phyloP scores from a whole-genome alignment of 64 coral and sea anemone species.

The Montipora cactus region DNA sequence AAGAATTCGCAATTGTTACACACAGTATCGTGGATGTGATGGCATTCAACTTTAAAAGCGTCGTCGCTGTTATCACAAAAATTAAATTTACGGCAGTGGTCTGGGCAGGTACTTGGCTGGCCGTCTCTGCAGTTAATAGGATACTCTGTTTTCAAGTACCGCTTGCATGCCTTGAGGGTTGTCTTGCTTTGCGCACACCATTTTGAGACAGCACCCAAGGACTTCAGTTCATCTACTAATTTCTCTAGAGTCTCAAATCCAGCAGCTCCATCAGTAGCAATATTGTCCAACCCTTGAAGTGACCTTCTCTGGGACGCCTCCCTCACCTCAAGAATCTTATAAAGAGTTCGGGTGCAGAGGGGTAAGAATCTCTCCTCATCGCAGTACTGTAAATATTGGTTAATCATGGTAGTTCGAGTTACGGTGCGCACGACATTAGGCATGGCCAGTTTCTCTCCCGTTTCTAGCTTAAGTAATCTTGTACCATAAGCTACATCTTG shows the following conservation, averaged over 20 bases:
- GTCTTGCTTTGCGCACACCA: constrained; percentile 9
- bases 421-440: constrained; percentile 18
- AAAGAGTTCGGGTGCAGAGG: background rate
- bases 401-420: constrained; percentile 23
- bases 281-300: too few relatives aligned
- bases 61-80: constrained; percentile 23
- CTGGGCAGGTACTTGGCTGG: constrained; percentile 42
- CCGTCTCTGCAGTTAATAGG: constrained; percentile 19
- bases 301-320: too few relatives aligned
- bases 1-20: constrained; percentile 22
- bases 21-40: constrained; percentile 1
- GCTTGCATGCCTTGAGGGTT: constrained; percentile 37
- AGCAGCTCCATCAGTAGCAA: constrained; percentile 45
- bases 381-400: background rate
- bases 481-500: constrained; percentile 20
- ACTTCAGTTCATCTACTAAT: constrained; percentile 33
- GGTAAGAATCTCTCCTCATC: background rate
- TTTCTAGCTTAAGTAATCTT: background rate
- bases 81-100: constrained; percentile 46
- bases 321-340: too few relatives aligned
- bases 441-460: background rate
- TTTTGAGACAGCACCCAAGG: background rate
- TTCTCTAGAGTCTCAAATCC: constrained; percentile 32
- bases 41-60: constrained; percentile 21
- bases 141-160: constrained; percentile 63